These are phyloP conservation scores for Pantala flavescens DNA, from an alignment of 1,140 invertebrate genomes.

Conservation along the genomic window DNA sequence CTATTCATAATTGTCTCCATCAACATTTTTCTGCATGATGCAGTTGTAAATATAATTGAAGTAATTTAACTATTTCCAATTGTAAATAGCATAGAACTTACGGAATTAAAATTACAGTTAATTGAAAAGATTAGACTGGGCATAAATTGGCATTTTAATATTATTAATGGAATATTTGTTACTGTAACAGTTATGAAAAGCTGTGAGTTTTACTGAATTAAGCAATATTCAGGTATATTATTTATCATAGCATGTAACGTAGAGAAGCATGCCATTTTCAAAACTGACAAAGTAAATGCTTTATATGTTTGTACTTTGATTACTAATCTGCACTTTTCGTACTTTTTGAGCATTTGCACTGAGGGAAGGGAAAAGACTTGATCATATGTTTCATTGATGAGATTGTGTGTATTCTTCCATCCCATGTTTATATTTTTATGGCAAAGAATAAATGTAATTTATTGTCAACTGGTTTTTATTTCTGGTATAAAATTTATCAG, in stretches of 20 bases:
- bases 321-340: neutral
- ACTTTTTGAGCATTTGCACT: neutral
- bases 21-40: neutral
- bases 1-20: neutral
- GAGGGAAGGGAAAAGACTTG: neutral
- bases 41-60: neutral
- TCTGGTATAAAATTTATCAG: too few species aligned
- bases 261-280: neutral
- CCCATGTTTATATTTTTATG: conserved; percentile 10
- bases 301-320: neutral
- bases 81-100: neutral
- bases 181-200: neutral
- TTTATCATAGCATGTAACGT: neutral
- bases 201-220: neutral
- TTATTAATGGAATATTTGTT: neutral
- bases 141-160: neutral
- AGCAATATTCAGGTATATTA: neutral
- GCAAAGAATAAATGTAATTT: conserved; percentile 2
- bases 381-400: neutral
- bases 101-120: neutral
- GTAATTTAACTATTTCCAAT: neutral
- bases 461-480: neutral
- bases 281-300: neutral
- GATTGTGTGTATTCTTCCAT: neutral
- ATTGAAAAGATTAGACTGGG: neutral